Percentiles rank a stretch among this genome's conserved stretches.
phyloP scores from a whole-genome alignment of 2,113 vertebrate genomes.

The Corythornis vintsioides region DNA sequence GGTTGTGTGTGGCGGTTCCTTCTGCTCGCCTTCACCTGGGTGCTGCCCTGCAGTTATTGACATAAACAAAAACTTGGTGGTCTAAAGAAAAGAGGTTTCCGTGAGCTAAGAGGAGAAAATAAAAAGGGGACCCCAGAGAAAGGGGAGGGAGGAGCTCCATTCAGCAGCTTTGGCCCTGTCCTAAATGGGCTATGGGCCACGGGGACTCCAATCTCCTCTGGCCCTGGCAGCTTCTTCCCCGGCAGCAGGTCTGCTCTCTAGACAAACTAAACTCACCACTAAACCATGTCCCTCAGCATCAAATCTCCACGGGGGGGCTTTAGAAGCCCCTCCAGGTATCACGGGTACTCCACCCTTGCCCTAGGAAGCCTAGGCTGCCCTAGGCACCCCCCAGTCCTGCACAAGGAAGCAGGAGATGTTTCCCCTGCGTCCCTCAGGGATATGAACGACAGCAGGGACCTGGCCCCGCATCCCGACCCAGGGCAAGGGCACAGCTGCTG shows the following conservation, averaged over 20 bases:
- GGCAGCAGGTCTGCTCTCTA: slow-evolving; percentile 55
- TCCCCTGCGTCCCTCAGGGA: not conserved
- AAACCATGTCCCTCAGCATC: not conserved
- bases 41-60: slow-evolving; percentile 96
- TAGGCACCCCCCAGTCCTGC: not conserved
- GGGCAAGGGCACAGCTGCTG: not conserved
- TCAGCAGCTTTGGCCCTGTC: slow-evolving; percentile 27
- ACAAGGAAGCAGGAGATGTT: not conserved
- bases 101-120: slow-evolving; percentile 79
- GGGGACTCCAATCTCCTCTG: slow-evolving; percentile 81
- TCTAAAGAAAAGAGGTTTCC: slow-evolving; percentile 85
- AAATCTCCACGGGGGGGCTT: not conserved
- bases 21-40: slow-evolving; percentile 81
- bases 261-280: not conserved
- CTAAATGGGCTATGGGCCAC: not conserved
- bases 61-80: slow-evolving; percentile 99
- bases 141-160: slow-evolving; percentile 31
- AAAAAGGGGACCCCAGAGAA: slow-evolving; percentile 67
- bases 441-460: not conserved
- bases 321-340: not conserved
- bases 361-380: not conserved
- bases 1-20: slow-evolving; percentile 79
- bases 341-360: not conserved
- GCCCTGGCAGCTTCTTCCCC: slow-evolving; percentile 73
- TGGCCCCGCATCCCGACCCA: rapidly evolving